Conservation (phyloP, 2,888 invertebrate species). For the Megalurothrips usitatus region DNA sequence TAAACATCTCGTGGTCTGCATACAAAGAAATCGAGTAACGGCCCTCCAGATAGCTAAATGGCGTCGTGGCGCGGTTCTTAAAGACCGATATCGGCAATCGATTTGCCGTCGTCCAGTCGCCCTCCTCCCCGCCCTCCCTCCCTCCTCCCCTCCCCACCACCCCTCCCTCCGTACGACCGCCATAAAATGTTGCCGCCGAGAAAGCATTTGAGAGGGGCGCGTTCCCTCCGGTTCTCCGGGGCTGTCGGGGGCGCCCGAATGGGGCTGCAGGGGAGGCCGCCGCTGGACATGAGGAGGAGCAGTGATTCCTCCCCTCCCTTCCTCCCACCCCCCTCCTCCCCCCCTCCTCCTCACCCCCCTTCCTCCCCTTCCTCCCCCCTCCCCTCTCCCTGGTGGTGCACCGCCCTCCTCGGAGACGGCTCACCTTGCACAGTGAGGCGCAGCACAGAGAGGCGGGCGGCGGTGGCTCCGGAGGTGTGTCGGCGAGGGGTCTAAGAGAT, state of each 20-base stretch:
- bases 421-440: too few relatives aligned
- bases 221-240: background rate
- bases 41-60: constrained; percentile 22
- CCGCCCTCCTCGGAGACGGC: too few relatives aligned
- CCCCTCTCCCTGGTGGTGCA: too few relatives aligned
- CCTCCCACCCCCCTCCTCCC: too few relatives aligned
- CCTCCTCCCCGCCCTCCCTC: background rate
- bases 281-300: too few relatives aligned
- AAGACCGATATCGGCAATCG: constrained; percentile 22
- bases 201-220: background rate
- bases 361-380: too few relatives aligned
- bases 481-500: too few relatives aligned
- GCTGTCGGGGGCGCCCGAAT: background rate
- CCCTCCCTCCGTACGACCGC: background rate
- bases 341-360: too few relatives aligned
- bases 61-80: constrained; percentile 6
- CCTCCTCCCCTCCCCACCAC: background rate
- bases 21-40: constrained; percentile 25
- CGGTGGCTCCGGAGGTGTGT: too few relatives aligned
- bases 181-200: constrained; percentile 6
- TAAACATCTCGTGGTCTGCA: constrained; percentile 22
- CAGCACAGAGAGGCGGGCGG: too few relatives aligned
- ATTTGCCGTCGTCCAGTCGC: background rate
- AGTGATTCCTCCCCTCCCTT: too few relatives aligned
- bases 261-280: background rate